Evolutionary conservation across 2,888 invertebrate species (phyloP).

Genomic region (Drosophila vallismaia): DNA sequence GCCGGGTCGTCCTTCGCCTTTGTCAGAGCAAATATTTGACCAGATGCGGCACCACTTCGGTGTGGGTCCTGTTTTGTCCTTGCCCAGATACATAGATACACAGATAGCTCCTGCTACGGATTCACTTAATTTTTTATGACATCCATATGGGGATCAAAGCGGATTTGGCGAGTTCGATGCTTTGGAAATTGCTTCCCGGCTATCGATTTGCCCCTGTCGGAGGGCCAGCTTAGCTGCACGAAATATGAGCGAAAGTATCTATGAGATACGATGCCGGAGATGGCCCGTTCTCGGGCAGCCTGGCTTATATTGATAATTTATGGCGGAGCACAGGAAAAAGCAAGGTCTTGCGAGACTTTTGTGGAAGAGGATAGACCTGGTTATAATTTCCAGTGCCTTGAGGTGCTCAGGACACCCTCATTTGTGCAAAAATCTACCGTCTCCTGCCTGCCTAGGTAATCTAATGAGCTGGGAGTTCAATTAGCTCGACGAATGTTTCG

Average conservation of each 20-base stretch:
- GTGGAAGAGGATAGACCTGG: neutral
- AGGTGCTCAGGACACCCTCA: conserved; percentile 6
- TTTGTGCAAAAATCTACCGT: neutral
- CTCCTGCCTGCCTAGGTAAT: conserved; percentile 50
- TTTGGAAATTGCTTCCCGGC: conserved; percentile 57
- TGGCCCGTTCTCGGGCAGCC: conserved; percentile 31
- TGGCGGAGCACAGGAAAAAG: conserved; percentile 42
- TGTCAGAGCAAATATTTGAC: conserved; percentile 76
- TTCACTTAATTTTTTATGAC: conserved; percentile 80
- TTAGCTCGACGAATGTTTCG: conserved; percentile 60
- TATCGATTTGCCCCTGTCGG: conserved; percentile 41
- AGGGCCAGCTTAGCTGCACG: conserved; percentile 51
- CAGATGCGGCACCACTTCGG: conserved; percentile 67
- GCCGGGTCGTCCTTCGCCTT: conserved; percentile 19
- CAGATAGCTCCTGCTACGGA: conserved; percentile 30
- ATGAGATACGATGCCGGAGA: conserved; percentile 50
- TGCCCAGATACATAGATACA: neutral
- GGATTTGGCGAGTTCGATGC: conserved; percentile 64
- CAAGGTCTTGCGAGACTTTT: neutral
- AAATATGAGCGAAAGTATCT: conserved; percentile 75
- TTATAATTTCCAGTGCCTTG: neutral
- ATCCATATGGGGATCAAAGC: conserved; percentile 70
- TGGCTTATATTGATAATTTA: conserved; percentile 76
- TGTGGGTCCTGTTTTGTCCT: conserved; percentile 2
- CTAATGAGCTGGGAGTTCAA: conserved; percentile 83